Evolutionary conservation across 2,888 invertebrate genomes (phyloP).

Genomic region (Belgica antarctica): DNA sequence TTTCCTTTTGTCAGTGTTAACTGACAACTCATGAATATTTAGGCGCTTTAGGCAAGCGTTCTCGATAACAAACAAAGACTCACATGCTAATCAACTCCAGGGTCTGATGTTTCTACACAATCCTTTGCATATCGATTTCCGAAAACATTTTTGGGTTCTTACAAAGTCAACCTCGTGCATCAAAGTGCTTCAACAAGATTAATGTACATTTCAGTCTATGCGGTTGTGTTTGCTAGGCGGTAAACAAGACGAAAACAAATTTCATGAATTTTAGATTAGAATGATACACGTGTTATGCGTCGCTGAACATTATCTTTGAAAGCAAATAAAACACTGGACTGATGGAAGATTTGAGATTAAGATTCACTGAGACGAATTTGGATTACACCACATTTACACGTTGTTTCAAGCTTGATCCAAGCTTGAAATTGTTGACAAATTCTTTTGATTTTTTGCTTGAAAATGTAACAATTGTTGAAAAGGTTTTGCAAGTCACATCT

Average conservation of each 20-base stretch:
- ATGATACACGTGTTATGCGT: slow-evolving; percentile 14
- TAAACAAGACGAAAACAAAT: slow-evolving; percentile 9
- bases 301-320: slow-evolving; percentile 26
- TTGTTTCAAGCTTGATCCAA: too few relatives aligned
- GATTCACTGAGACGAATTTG: too few relatives aligned
- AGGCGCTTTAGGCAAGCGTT: slow-evolving; percentile 9
- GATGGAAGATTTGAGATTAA: too few relatives aligned
- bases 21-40: slow-evolving; percentile 30
- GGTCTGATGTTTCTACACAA: neutral
- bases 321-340: too few relatives aligned
- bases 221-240: too few relatives aligned
- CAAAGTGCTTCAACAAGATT: slow-evolving; percentile 7
- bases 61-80: neutral
- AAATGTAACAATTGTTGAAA: too few relatives aligned
- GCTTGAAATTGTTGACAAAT: too few relatives aligned
- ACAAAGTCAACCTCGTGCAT: neutral
- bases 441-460: too few relatives aligned
- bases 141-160: too few relatives aligned
- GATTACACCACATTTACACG: too few relatives aligned
- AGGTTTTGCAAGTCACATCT: too few relatives aligned
- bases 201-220: neutral
- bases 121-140: neutral
- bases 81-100: neutral
- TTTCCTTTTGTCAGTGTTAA: neutral
- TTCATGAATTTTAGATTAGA: slow-evolving; percentile 30